Evolutionary conservation across 2,888 invertebrate genomes (phyloP), one percentile per base, ranked within the genome.

Genomic region (Tinea trinotella): DNA sequence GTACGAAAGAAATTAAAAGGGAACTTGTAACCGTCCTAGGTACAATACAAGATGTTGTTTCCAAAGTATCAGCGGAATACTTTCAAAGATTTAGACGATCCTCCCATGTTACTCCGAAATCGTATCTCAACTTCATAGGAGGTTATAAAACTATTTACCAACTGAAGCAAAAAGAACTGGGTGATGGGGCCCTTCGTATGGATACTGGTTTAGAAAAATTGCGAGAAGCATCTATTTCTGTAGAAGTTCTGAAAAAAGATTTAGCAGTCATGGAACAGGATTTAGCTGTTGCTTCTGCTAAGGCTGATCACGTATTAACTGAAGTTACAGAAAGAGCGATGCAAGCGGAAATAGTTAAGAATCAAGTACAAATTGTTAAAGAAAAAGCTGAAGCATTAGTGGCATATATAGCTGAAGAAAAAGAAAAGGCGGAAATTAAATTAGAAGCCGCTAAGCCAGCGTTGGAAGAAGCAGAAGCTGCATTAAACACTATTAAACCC

Each of bases 21-120:
- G 92, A 97, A 72, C 85, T 98, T 10, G 96, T 98, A 0, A 92
- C 92, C 58, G 95, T 96, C 10, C 88, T 98, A 65, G 98, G 98
- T 20, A 94, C 94, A 7, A 96, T 98, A 68, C 96, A 98, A 86
- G 98, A 98, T 68, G 90, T 95, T 50, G 98, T 98, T 0, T 92
- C 97, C 0, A 89, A 88, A 63, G 93, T 93, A 1, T 96, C 96
- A 1, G 73, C 88, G 0, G 95, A 96, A 70, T 97, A 97, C 72
- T 97, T 94, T 65, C 94, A 95, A 82, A 89, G 97, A 63, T 98
- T 93, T 76, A 90, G 98, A 12, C 89, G 98, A 61, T 95, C 97
- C 19, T 96, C 97, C 15, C 97, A 98, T 68, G 98, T 98, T 1
- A 98, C 98, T 1, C 98, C 98, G 6, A 98, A 98, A 77, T 98